Base-by-base conservation (phyloP, 2,797 vertebrate species). In the Peromyscus melanophrys region DNA sequence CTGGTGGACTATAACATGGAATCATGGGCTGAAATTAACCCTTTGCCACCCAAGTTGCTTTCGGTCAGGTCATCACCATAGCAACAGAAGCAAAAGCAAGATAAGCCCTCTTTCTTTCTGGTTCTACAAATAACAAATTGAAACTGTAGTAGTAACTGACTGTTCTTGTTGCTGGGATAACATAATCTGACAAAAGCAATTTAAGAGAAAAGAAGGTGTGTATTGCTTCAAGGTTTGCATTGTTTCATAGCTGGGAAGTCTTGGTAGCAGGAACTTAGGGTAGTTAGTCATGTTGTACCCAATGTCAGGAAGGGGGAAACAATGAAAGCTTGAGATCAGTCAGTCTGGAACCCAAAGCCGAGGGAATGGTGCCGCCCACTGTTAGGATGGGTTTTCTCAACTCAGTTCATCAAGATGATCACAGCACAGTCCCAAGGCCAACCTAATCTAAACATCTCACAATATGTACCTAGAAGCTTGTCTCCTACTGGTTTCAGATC, bases 61-160 rank as follows among this genome's bases (percentile, higher is more conserved):
- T 71, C 3, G 10, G 7, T 37, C 69, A 21, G 17, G 69, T 1
- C 34, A 19, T 71, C n/a, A 19, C 37, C n/a, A 71, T 21, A 71
- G 69, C 43, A 77, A 31, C 27, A 77, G 43, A 77, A 77, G 29
- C 49, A 27, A 46, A 40, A 73, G 69, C 11, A 40, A 76, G 75
- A 49, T 13, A 46, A 46, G 25, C 27, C 40, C 7, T 57, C 29
- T 77, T 76, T 92, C 67, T 89, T 85, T 90, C 76, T 69, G 73
- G 21, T 75, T 96, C 92, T 86, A 25, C 76, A 95, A 84, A 88
- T 87, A 83, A 19, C 37, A 84, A 7, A 76, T 29, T n/a, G 84
- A 84, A 96, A 85, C 17, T 31, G n/a, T 27, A 46, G 13, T 76
- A 46, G 73, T 71, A 71, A 37, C 67, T 43, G 27, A 46, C 40